phyloP scores from a whole-genome alignment of 2,113 vertebrate genomes.

The Sprattus sprattus region DNA sequence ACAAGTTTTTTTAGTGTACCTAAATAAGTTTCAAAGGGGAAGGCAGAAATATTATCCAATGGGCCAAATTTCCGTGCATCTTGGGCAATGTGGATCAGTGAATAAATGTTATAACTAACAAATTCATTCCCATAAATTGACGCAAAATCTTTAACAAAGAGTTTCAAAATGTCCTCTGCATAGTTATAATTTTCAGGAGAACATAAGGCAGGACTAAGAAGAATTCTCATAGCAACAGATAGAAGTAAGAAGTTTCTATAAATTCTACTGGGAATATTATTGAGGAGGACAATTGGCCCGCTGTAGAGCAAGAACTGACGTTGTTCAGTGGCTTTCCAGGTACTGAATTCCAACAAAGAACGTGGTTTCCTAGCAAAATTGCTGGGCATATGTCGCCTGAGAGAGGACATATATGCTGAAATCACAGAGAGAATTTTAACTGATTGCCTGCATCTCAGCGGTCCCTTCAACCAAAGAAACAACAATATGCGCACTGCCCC shows the following conservation, averaged over 20 bases:
- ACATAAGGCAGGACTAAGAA: constrained; percentile 34
- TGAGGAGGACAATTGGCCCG: constrained; percentile 13
- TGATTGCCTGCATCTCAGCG: constrained; percentile 15
- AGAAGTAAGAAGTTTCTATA: constrained; percentile 28
- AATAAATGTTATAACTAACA: constrained; percentile 36
- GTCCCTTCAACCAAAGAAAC: constrained; percentile 20
- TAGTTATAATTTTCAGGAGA: constrained; percentile 28
- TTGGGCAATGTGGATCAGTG: constrained; percentile 38
- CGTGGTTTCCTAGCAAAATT: constrained; percentile 38
- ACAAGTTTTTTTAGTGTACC: constrained; percentile 35
- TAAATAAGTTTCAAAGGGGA: constrained; percentile 35
- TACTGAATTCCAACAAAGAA: constrained; percentile 18
- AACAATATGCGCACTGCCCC: constrained; percentile 9
- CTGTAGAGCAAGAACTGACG: constrained; percentile 33
- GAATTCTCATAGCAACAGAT: constrained; percentile 27
- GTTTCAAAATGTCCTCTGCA: constrained; percentile 27
- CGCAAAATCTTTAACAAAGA: constrained; percentile 12
- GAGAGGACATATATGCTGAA: neutral
- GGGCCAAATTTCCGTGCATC: constrained; percentile 34
- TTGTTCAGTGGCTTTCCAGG: constrained; percentile 38
- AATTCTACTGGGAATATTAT: constrained; percentile 10
- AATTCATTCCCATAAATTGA: constrained; percentile 24
- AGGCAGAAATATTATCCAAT: constrained; percentile 39
- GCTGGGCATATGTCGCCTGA: constrained; percentile 2
- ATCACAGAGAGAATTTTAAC: neutral